Evolutionary conservation across 2,113 vertebrate genomes (phyloP), one percentile per base, ranked within the genome.

Genomic region (Pseudorectes ferrugineus): DNA sequence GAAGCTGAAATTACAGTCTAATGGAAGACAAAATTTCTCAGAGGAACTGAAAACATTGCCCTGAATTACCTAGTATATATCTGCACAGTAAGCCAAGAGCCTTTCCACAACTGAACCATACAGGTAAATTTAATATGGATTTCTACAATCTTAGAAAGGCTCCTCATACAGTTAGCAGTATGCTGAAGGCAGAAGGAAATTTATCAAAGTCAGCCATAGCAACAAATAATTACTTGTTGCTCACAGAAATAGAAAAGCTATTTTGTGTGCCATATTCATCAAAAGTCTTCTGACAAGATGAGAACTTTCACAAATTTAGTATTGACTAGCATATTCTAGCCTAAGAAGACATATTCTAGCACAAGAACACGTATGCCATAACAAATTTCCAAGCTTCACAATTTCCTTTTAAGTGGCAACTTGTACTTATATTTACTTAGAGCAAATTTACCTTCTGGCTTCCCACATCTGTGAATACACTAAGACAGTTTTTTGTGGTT

Each of bases 121-220:
- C 35, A 88, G 21, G 26, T 9, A 90, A 90, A 88, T 19, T 82
- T 61, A 19, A 31, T 31, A 73, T 5, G 43, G 52, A 82, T 66
- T 96, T 85, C 55, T 70, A 19, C 35, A 10, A 36, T 10, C 55
- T 95, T n/a, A 8, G 25, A 88, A 88, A 92, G 35, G 46, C 12
- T 76, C 28, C 31, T 92, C 51, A 49, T 71, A 83, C n/a, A 89
- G 33, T 36, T 45, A n/a, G 23, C 43, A 95, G 66, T 19, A 73
- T 0, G 1, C 35, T 73, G 63, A 93, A 93, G 40, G 57, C n/a
- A 89, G 61, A 88, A 77, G 48, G 31, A 81, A 93, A 95, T 92
- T 70, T n/a, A 87, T 96, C 85, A 63, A 90, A 83, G 88, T 88
- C 94, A 93, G 22, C 35, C 75, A 86, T n/a, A 58, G 62, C 78